Base-by-base conservation (phyloP, 2,888 invertebrate species). In the Phengaris alcon region DNA sequence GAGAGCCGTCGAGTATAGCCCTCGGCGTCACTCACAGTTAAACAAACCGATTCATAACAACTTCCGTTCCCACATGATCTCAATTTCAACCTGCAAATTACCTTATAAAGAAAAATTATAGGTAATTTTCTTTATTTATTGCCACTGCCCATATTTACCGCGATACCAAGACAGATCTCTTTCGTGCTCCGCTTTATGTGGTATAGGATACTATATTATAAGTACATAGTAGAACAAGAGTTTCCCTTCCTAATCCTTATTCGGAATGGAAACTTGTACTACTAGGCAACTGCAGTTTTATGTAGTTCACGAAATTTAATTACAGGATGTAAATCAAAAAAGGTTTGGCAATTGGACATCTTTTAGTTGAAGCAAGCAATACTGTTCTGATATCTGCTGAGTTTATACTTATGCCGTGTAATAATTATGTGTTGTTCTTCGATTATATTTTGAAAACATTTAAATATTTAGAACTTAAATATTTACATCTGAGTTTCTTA, bases 11-110 rank as follows among this genome's bases (percentile, higher is more conserved):
- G 77, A 79, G 79, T 83, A 82, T 83, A 84, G 84, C 84, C 81
- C 81, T 79, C 83, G 82, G 83, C 82, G 85, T 86, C 87, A 86
- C 84, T 88, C 87, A 84, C 84, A 86, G 85, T 87, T 86, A 83
- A 81, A 82, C 79, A 81, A 78, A 79, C 81, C 82, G 84, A 83
- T 87, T 86, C 85, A 87, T 84, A 83, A 82, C 83, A 79, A 84
- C 84, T 86, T 88, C 86, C 86, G 84, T 83, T 86, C 82, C 82
- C 82, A 84, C 82, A 83, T 82, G 80, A 82, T 82, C 80, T 79
- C 77, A 77, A 79, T 78, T 77, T 78, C 75, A 78, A 79, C 76
- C 76, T 79, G 81, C 79, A 80, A 80, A 79, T 79, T 79, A 77
- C 73, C 74, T 77, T 76, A 77, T 79, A 79, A 78, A 79, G 76